Base-by-base conservation (phyloP, 2,797 vertebrate species). In the Sebastes taczanowskii region DNA sequence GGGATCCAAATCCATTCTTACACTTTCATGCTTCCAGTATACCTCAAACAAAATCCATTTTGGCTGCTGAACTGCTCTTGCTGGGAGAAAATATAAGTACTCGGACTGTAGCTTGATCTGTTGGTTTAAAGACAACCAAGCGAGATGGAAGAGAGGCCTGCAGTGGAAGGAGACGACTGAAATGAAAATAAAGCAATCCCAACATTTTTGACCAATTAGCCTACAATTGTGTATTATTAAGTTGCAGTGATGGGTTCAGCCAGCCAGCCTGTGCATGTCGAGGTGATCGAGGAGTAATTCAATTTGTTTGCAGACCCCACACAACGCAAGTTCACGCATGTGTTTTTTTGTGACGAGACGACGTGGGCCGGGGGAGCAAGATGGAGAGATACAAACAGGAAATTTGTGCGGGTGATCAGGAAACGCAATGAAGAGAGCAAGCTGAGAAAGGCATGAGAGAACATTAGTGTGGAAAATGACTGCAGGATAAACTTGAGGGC, bases 361-460 rank as follows among this genome's bases (percentile, higher is more conserved):
- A 59, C 20, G 32, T 13, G 23, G 79, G 22, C 42, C 11, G 18
- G 23, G 67, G 58, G 42, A 59, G 38, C 20, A 7, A 86, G 82
- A 82, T 46, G 18, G 38, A 74, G 71, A 82, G 67, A 86, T 70
- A 79, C 38, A 78, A 82, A 82, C 65, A 84, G 74, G 73, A 87
- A 82, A 84, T 86, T 58, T 78, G 78, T 46, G 35, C 9, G 16
- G 32, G 20, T 55, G 60, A 86, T 71, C 69, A 75, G 71, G 70
- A 83, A 80, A 34, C 25, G 35, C 25, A 66, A 34, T 23, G 77
- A 81, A 38, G 25, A 71, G 27, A 69, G 32, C 18, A 27, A 56
- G 53, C 78, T 29, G 76, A 79, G 53, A 66, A n/a, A 67, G 61
- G 27, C 30, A 46, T 18, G 42, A 73, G 63, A 68, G 38, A 88